Base-by-base conservation (phyloP, 2,888 invertebrate genomes). In the Chrysina gloriosa region DNA sequence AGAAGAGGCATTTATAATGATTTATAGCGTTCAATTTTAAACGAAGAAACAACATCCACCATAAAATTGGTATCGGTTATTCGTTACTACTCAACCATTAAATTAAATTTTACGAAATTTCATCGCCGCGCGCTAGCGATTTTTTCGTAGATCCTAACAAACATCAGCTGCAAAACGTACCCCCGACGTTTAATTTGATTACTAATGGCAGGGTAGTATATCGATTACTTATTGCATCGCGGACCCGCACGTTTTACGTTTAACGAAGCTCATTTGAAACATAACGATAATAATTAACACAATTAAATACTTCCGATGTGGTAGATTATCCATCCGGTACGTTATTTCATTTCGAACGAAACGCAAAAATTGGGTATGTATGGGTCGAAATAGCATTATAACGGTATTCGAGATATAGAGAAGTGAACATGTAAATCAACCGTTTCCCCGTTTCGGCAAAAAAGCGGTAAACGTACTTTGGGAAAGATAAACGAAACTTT, bases 121-220 rank as follows among this genome's bases (percentile, higher is more conserved):
- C 29, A 50, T 29, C 34, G 6, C 21, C 16, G 16, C 16, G 23
- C 21, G 50, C 27, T 36, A 56, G 29, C 25, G 52, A 63, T 63
- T 63, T 63, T 67, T 52, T 58, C 47, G 50, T 63, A 58, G 58
- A 48, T 56, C 16, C 34, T 29, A 27, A 50, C 7, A 23, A 68
- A 68, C 58, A 68, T 65, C 68, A 68, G 68, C 68, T 68, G 68
- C 58, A 23, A 45, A 64, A 64, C 54, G 68, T 48, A 56, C 68
- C 48, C n/a, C 27, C 64, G n/a, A 39, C 39, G 48, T 63, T 67
- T 67, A 67, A 58, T 68, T 65, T 34, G 45, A 68, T 64, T 68
- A 68, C 65, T 68, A 68, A 68, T 68, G 65, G 58, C 65, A 68
- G 68, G 68, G 68, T 68, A 56, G 65, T 25, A 65, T 68, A 68